phyloP scores from a whole-genome alignment of 2,888 invertebrate genomes.

The Agriopis marginaria region DNA sequence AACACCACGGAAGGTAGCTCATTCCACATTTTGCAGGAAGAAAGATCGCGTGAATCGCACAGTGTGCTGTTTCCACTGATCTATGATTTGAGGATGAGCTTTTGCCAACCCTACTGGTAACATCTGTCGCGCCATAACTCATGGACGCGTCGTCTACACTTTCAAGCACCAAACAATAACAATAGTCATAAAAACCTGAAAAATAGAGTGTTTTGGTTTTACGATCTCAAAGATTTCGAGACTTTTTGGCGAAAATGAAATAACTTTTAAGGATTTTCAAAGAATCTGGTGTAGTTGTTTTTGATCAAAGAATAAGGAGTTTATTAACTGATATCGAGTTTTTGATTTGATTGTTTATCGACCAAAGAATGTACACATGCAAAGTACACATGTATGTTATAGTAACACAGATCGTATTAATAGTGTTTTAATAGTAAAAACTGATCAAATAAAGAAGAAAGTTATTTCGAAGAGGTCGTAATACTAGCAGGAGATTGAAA shows the following conservation, averaged over 20 bases:
- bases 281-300: not conserved
- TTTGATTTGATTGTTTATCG: not conserved
- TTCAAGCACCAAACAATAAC: slow-evolving; percentile 38
- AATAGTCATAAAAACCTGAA: slow-evolving; percentile 33
- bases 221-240: slow-evolving; percentile 29
- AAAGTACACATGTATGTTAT: no score
- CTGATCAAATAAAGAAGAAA: no score
- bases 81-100: no score
- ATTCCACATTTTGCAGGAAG: no score
- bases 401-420: no score
- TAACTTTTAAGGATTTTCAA: slow-evolving; percentile 11
- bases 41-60: no score
- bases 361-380: no score
- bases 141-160: slow-evolving; percentile 47
- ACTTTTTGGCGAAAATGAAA: slow-evolving; percentile 19
- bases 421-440: no score
- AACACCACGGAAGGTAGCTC: no score
- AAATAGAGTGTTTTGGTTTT: slow-evolving; percentile 30
- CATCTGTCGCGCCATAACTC: slow-evolving; percentile 79
- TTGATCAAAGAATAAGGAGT: not conserved
- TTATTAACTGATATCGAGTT: not conserved
- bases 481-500: no score
- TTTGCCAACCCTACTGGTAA: slow-evolving; percentile 36
- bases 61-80: no score
- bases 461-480: no score